A percentile compares a stretch with the other conserved stretches of the same genome.
phyloP scores from a whole-genome alignment of 1,140 invertebrate genomes.

The Drosophila leontia region DNA sequence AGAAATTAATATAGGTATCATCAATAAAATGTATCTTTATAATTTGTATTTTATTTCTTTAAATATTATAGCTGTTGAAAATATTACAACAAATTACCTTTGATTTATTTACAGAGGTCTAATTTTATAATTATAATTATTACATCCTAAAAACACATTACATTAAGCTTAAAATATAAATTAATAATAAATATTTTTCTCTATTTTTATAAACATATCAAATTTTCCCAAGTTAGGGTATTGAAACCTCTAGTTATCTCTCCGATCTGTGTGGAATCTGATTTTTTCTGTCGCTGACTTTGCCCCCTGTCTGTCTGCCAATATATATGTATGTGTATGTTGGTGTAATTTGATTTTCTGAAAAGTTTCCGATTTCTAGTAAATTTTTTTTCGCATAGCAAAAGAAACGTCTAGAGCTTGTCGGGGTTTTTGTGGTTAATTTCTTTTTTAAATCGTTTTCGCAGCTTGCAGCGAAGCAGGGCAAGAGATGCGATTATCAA shows the following conservation, averaged over 20 bases:
- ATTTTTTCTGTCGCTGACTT: constrained; percentile 26
- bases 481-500: constrained; percentile 62
- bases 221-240: constrained; percentile 7
- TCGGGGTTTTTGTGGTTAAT: constrained; percentile 81
- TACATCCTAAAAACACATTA: too few relatives aligned
- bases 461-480: constrained; percentile 33
- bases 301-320: constrained; percentile 35
- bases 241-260: neutral
- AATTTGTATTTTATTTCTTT: too few relatives aligned
- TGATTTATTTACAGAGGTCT: too few relatives aligned
- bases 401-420: constrained; percentile 63
- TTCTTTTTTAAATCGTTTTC: constrained; percentile 82
- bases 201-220: too few relatives aligned
- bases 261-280: neutral
- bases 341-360: constrained; percentile 82
- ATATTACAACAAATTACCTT: too few relatives aligned
- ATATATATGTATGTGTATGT: constrained; percentile 33
- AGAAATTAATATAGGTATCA: too few relatives aligned
- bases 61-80: too few relatives aligned
- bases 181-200: too few relatives aligned
- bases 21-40: too few relatives aligned
- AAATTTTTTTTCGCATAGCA: constrained; percentile 72
- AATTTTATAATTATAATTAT: too few relatives aligned
- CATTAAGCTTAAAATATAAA: too few relatives aligned
- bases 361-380: constrained; percentile 83